Evolutionary conservation across 1,140 invertebrate genomes (phyloP).

Genomic region (Octopus sinensis): DNA sequence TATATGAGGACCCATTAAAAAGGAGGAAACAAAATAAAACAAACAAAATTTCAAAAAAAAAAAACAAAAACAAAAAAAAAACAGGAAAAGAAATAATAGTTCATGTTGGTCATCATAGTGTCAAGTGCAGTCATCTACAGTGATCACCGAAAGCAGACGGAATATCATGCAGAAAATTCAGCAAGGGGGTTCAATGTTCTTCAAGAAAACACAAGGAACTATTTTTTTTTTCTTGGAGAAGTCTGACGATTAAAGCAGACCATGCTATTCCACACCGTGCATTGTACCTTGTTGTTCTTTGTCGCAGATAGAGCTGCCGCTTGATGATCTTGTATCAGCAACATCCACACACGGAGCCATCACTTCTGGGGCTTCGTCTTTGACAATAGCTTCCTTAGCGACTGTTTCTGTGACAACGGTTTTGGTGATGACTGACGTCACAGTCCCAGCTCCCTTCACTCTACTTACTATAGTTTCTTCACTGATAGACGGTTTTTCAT

Average conservation of each 20-base stretch:
- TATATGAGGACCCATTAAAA: too few species aligned
- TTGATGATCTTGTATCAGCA: neutral
- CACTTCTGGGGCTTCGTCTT: neutral
- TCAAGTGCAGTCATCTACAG: too few species aligned
- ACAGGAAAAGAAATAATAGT: too few species aligned
- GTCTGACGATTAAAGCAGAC: neutral
- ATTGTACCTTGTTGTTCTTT: slow-evolving; percentile 17
- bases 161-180: neutral
- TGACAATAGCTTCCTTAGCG: neutral
- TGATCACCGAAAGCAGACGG: neutral
- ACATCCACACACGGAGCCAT: slow-evolving; percentile 11
- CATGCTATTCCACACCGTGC: neutral
- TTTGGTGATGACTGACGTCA: neutral
- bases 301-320: slow-evolving; percentile 11
- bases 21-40: too few species aligned
- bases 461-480: neutral
- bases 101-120: too few species aligned
- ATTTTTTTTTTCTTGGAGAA: neutral
- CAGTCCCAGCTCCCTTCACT: neutral
- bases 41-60: too few species aligned
- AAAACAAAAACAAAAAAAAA: too few species aligned
- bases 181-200: neutral
- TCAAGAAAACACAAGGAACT: neutral
- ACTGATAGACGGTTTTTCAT: neutral
- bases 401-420: neutral